Base-by-base conservation (phyloP, 2,797 vertebrate species). In the Halcyon smyrnensis region DNA sequence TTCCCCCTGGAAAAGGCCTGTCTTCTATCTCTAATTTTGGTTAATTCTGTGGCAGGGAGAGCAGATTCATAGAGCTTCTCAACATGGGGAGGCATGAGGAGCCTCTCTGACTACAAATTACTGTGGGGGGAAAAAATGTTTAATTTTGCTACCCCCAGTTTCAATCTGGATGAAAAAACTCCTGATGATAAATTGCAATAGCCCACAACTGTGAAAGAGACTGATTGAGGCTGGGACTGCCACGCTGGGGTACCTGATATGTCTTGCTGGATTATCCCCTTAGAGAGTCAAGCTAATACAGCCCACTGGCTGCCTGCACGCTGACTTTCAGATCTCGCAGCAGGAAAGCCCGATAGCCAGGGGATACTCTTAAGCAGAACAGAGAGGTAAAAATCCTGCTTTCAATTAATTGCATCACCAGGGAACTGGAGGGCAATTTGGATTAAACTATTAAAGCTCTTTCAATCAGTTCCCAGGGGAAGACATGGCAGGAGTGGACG, bases 381-480 rank as follows among this genome's bases (percentile, higher is more conserved):
- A 90, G 56, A 90, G 70, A 90, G 77, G 84, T 93, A 94, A 96
- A 93, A 93, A 69, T 90, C 68, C 84, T 93, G 78, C 70, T 94
- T 96, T 92, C 87, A 95, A 91, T 94, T 92, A 96, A 95, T 68
- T 85, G 93, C 77, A 70, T 96, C 92, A 93, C 68, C 53, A 80
- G 90, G 84, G 84, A 92, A 77, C 81, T 41, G 65, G 69, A 91
- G 64, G 78, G 84, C 84, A 95, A 89, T 94, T 91, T 92, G 84
- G 90, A 96, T 97, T 95, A 94, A 97, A 89, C 82, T 80, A 62
- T 25, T 80, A 84, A 92, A 73, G 62, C 41, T 93, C 75, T 92
- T 95, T 89, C 84, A 90, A 36, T 93, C 73, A 54, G 32, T 41
- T 96, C 88, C 65, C 77, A 56, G 71, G 64, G 71, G 81, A 90